Evolutionary conservation across 2,888 invertebrate genomes (phyloP).

Genomic region (Drosophila diplacantha): DNA sequence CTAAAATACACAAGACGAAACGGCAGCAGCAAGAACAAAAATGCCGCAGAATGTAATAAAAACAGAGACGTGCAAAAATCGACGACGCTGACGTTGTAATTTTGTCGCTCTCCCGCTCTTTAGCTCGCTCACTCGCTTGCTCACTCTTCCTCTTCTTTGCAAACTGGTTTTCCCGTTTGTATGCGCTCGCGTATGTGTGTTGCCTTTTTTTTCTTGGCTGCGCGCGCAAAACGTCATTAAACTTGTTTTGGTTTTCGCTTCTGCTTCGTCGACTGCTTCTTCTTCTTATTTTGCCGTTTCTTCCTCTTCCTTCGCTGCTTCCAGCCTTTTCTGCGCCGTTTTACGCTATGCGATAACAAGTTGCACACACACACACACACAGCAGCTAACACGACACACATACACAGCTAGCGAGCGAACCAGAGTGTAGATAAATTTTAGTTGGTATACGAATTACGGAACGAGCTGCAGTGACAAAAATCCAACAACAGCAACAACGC

Average conservation of each 20-base stretch:
- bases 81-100: conserved; percentile 45
- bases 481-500: conserved; percentile 10
- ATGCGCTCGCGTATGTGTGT: conserved; percentile 4
- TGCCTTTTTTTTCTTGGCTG: conserved; percentile 40
- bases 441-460: conserved; percentile 45
- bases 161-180: conserved; percentile 31
- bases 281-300: conserved; percentile 22
- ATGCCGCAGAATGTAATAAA: conserved; percentile 60
- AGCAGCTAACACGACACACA: conserved; percentile 10
- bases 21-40: conserved; percentile 16
- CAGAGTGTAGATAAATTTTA: conserved; percentile 59
- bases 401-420: conserved; percentile 13
- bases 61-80: conserved; percentile 67
- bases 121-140: conserved; percentile 22
- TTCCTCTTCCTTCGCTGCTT: conserved; percentile 11
- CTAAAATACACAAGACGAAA: conserved; percentile 32
- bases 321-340: conserved; percentile 41
- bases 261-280: conserved; percentile 34
- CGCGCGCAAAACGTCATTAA: conserved; percentile 74
- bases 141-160: conserved; percentile 32
- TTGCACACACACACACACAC: conserved; percentile 58
- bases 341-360: conserved; percentile 72
- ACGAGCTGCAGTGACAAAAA: conserved; percentile 37
- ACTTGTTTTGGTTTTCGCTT: conserved; percentile 72
- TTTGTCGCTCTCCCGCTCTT: conserved; percentile 27